A percentile compares a stretch with the other conserved stretches of the same genome.
Evolutionary conservation across 2,113 vertebrate species (phyloP).

Genomic region (Oreamnos americanus): DNA sequence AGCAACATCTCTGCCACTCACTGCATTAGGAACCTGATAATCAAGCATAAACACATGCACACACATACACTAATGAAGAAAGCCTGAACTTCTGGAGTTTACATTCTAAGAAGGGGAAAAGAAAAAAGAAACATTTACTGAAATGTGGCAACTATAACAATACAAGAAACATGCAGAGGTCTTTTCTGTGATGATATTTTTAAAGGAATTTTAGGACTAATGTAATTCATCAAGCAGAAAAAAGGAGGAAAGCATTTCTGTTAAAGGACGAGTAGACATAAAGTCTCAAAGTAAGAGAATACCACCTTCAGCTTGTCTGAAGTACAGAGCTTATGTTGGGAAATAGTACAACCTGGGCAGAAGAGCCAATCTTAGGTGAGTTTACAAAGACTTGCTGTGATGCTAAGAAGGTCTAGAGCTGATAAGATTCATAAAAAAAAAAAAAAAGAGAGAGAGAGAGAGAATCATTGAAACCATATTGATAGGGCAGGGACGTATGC

Average conservation of each 20-base stretch:
- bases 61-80: background rate
- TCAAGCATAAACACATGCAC: background rate
- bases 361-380: background rate
- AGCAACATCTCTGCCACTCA: background rate
- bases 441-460: background rate
- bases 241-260: background rate
- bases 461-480: background rate
- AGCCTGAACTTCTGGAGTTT: background rate
- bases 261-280: background rate
- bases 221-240: background rate
- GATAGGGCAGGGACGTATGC: background rate
- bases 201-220: background rate
- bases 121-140: background rate
- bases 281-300: background rate
- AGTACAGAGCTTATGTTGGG: background rate
- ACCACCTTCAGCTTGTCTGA: background rate
- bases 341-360: background rate
- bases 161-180: background rate
- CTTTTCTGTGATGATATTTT: background rate
- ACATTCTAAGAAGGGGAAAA: background rate
- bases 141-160: background rate
- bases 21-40: background rate
- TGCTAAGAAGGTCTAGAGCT: background rate
- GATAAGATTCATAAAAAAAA: background rate
- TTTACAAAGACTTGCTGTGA: background rate